Evolutionary conservation across 2,888 invertebrate species (phyloP), one percentile per base, ranked within the genome.

Genomic region (Choristoneura rosaceana): DNA sequence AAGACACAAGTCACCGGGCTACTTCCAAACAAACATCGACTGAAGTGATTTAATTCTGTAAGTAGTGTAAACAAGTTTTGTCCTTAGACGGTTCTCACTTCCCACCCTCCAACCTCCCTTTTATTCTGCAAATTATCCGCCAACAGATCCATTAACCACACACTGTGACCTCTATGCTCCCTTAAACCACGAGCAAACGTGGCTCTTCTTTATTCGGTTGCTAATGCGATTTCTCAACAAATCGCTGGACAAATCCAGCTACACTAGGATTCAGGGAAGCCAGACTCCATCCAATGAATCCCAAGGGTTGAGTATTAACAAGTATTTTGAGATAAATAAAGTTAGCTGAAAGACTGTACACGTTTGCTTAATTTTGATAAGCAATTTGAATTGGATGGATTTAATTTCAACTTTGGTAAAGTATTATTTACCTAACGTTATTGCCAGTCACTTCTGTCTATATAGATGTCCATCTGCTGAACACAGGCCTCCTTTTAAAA

Each of bases 251-350:
- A 71, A 69, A 78, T 90, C 83, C 80, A 76, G 77, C 68, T 78
- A 76, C 73, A 73, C 74, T 71, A 77, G 78, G 79, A 83, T 84
- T 80, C 80, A 77, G 83, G 80, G 87, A 88, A 88, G 85, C 82
- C 86, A 83, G 86, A 88, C 88, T 86, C 85, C 77, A 81, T 80
- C 84, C 82, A 80, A 80, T 77, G 76, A 84, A 84, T 87, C 87
- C 85, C 85, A 71, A 83, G 86, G 88, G 86, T 87, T 85, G 87
- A 85, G 89, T 87, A 92, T 92, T 92, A 91, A 90, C 90, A 91
- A 92, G 92, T 92, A 92, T 92, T 92, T 90, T 86, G 90, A 90
- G 90, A 92, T 92, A 92, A 91, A 92, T 90, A 86, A 92, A 92
- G 87, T 92, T 91, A 88, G 85, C 86, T 87, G 87, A 90, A 62